Evolutionary conservation across 2,888 invertebrate genomes (phyloP), one percentile per base, ranked within the genome.

Genomic region (Scaptomyza caliginosa): DNA sequence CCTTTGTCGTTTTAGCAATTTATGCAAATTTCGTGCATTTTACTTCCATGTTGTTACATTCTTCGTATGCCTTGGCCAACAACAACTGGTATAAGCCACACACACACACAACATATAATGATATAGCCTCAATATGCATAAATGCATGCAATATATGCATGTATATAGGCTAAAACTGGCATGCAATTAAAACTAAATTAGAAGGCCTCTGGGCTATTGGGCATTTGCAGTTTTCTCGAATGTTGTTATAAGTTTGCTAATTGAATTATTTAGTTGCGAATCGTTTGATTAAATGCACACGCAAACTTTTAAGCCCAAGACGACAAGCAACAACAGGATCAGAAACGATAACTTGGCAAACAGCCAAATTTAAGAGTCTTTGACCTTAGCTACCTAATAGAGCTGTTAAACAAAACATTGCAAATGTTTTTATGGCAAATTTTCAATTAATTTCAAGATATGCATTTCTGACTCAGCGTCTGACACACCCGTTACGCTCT

Each of bases 171-270:
- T 75, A 60, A 43, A 45, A 40, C 69, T 73, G 77, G 77, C 88
- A 86, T 80, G 88, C 83, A 83, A 83, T 83, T 83, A 83, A 88
- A 83, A 86, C 85, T 77, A 77, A 83, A 83, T 83, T 83, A 86
- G 85, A 86, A 77, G 87, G 84, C 88, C 81, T 86, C 65, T 71
- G 58, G 86, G 72, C 86, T 63, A 50, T 34, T 24, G 36, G n/a
- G 23, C 28, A 19, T n/a, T n/a, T n/a, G n/a, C n/a, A 69, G 51
- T 57, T 45, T 45, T 48, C 56, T 21, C 62, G 8, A 38, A 51
- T 77, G 55, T 74, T 59, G 49, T 73, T 65, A 71, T 59, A 30
- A 63, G 79, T 78, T 79, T 67, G 42, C 77, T 81, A 81, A 81
- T 81, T 81, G 74, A 88, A 88, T 86, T 83, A 83, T 83, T 88